phyloP scores from a whole-genome alignment of 2,888 invertebrate genomes.

The Zeuzera pyrina region DNA sequence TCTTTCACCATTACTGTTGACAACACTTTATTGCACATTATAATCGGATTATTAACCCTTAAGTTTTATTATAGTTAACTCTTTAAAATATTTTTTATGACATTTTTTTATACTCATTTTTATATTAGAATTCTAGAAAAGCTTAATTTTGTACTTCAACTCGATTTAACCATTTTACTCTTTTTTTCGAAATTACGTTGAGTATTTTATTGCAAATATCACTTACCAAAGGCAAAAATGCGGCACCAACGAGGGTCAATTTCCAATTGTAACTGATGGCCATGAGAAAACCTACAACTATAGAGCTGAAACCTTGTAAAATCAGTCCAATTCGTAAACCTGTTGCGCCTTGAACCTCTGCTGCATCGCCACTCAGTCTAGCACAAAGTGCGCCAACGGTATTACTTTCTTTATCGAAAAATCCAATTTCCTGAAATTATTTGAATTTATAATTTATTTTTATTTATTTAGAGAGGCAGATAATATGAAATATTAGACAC shows the following conservation, averaged over 20 bases:
- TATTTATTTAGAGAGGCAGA: too few species aligned
- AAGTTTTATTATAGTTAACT: too few species aligned
- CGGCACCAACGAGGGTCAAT: conserved; percentile 73
- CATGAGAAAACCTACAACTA: conserved; percentile 71
- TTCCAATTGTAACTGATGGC: conserved; percentile 75
- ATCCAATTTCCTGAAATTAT: conserved; percentile 72
- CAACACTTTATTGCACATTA: too few species aligned
- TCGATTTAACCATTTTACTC: too few species aligned
- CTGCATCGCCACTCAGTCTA: conserved; percentile 75
- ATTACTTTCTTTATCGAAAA: conserved; percentile 74
- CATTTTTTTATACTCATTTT: too few species aligned
- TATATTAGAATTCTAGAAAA: too few species aligned
- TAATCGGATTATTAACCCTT: too few species aligned
- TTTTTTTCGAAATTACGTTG: background rate
- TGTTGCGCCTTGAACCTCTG: conserved; percentile 77
- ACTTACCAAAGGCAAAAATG: conserved; percentile 74
- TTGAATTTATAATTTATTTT: too few species aligned
- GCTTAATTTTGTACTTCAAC: too few species aligned
- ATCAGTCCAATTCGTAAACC: conserved; percentile 75
- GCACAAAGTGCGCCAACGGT: conserved; percentile 77
- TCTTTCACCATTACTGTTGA: too few species aligned
- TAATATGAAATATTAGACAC: too few species aligned
- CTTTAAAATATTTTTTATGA: too few species aligned
- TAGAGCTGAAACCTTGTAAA: conserved; percentile 74
- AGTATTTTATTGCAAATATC: conserved; percentile 2